phyloP scores from a whole-genome alignment of 2,113 vertebrate species.

The Tonatia bakeri region DNA sequence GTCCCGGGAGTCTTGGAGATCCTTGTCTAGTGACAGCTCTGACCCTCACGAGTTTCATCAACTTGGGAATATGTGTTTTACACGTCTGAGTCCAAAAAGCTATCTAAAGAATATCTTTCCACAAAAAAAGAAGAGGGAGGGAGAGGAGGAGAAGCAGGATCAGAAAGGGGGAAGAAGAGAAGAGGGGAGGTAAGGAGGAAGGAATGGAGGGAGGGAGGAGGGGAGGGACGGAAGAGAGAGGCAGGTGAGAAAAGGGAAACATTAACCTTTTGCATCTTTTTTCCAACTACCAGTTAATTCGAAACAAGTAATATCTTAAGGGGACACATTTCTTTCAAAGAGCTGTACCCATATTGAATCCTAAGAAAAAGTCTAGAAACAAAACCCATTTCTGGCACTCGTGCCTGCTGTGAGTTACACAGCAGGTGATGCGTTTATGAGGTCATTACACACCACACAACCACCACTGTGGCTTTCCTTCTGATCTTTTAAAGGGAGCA shows the following conservation, averaged over 20 bases:
- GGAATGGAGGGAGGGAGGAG: neutral
- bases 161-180: no score
- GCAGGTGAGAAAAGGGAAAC: neutral
- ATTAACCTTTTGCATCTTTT: neutral
- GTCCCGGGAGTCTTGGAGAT: neutral
- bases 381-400: neutral
- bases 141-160: neutral
- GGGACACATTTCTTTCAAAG: neutral
- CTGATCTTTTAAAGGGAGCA: neutral
- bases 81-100: neutral
- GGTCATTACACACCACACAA: neutral
- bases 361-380: neutral
- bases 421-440: neutral
- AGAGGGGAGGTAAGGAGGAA: no score
- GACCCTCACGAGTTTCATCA: neutral
- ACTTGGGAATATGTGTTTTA: neutral
- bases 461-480: neutral
- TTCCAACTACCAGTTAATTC: neutral
- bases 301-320: neutral
- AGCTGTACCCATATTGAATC: neutral
- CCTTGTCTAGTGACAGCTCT: neutral
- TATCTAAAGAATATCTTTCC: neutral
- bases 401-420: neutral
- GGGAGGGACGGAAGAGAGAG: accelerated
- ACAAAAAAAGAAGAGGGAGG: neutral